Base-by-base conservation (phyloP, 2,113 vertebrate genomes). In the Rana temporaria region DNA sequence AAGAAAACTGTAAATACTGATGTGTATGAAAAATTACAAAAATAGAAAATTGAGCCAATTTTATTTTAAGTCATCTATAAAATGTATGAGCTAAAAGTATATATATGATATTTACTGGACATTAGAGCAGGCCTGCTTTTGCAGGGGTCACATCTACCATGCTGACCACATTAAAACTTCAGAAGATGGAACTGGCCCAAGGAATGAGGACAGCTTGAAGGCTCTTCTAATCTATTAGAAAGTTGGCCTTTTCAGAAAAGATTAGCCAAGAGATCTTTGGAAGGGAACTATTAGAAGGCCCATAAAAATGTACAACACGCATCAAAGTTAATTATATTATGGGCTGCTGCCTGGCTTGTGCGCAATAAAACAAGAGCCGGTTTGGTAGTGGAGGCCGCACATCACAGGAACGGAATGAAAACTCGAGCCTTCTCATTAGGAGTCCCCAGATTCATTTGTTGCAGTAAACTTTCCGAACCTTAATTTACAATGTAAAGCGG, bases 401-500 rank as follows among this genome's bases (percentile, higher is more conserved):
- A 16, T 79, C n/a, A 56, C n/a, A 20, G 34, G 64, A 59, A 34
- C 32, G 15, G 30, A 24, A 56, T 67, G 55, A 42, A 59, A 42
- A 70, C 20, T 20, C 42, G 52, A 22, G 56, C n/a, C n/a, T 19
- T 6, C 65, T 38, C 48, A 34, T n/a, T 68, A 42, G 53, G 5
- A 57, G 20, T 18, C 4, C 52, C 14, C 0, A 9, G n/a, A 38
- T 75, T 76, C 81, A 76, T 76, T 76, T 75, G 17, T 82, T 60
- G 70, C 63, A 52, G n/a, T 24, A 42, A 24, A 59, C 78, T 60
- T 68, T 52, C 62, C 26, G 22, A 55, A 30, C 32, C 72, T 26
- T 80, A 38, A 80, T 83, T 67, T 83, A 60, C 81, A 83, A 82
- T 75, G 62, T 82, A 75, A 76, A 76, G 81, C 59, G 53, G 71